Evolutionary conservation across 2,888 invertebrate genomes (phyloP).

Genomic region (Ornithoptera priamus): DNA sequence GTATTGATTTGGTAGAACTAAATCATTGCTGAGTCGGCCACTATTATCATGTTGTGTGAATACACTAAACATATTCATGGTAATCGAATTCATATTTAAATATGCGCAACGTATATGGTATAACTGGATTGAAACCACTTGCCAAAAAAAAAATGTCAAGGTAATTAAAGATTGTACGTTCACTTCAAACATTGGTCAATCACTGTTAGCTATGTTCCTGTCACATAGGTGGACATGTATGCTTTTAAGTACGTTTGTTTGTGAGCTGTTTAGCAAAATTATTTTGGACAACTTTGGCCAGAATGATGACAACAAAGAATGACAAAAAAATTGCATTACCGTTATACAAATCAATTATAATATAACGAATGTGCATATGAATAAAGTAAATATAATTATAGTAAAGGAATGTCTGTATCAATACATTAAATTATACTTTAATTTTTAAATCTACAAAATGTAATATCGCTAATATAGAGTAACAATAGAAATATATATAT

Average conservation of each 20-base stretch:
- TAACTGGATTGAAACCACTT: conserved; percentile 19
- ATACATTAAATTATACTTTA: no score
- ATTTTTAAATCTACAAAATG: no score
- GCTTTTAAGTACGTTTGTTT: background rate
- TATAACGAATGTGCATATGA: no score
- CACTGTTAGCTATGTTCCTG: conserved; percentile 1
- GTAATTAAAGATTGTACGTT: conserved; percentile 26
- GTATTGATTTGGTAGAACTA: background rate
- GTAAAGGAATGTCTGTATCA: no score
- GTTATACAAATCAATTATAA: no score
- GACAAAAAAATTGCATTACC: no score
- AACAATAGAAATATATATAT: no score
- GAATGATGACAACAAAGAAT: no score
- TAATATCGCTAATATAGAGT: no score
- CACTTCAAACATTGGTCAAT: conserved; percentile 13
- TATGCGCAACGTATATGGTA: conserved; percentile 12
- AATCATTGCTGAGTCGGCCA: conserved; percentile 31
- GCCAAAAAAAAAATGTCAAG: conserved; percentile 30
- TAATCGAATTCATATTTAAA: conserved; percentile 16
- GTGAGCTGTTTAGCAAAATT: background rate
- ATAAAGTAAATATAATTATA: no score
- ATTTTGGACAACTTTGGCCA: no score
- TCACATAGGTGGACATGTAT: background rate
- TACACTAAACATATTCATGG: background rate
- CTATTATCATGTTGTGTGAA: background rate